A percentile compares a stretch with the other conserved stretches of the same genome.
Conservation (phyloP, 2,888 invertebrate genomes). For the Catocala nupta region DNA sequence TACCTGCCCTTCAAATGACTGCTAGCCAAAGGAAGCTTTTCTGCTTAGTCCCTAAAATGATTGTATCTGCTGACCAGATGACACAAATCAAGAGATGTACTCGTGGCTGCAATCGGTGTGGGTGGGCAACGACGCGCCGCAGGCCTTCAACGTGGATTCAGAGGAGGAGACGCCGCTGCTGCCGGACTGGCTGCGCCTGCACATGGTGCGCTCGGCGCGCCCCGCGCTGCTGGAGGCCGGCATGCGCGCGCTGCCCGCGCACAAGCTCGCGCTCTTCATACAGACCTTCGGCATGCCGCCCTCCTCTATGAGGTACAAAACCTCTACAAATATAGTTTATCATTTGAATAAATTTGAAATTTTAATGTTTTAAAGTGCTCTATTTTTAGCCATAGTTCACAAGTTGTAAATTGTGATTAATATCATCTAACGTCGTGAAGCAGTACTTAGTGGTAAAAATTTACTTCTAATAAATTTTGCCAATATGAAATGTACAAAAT, state of each 20-base stretch:
- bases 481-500: no score
- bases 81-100: conserved; percentile 89
- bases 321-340: not conserved
- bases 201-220: conserved; percentile 95
- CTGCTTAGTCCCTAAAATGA: no score
- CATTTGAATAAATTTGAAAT: no score
- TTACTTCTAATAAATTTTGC: no score
- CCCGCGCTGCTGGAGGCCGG: conserved; percentile 94
- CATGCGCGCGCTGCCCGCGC: conserved; percentile 93
- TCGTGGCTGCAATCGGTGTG: conserved; percentile 88
- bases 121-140: conserved; percentile 93
- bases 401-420: no score
- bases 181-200: conserved; percentile 97
- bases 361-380: no score
- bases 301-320: conserved; percentile 90
- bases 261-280: conserved; percentile 96
- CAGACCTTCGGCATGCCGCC: conserved; percentile 98
- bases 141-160: conserved; percentile 90
- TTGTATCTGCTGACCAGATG: conserved; percentile 58
- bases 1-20: no score
- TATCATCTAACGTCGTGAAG: no score
- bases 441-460: no score
- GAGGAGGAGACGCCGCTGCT: conserved; percentile 94
- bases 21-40: no score
- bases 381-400: no score